Conservation (phyloP, 2,888 invertebrate genomes). For the Agrotis puta region DNA sequence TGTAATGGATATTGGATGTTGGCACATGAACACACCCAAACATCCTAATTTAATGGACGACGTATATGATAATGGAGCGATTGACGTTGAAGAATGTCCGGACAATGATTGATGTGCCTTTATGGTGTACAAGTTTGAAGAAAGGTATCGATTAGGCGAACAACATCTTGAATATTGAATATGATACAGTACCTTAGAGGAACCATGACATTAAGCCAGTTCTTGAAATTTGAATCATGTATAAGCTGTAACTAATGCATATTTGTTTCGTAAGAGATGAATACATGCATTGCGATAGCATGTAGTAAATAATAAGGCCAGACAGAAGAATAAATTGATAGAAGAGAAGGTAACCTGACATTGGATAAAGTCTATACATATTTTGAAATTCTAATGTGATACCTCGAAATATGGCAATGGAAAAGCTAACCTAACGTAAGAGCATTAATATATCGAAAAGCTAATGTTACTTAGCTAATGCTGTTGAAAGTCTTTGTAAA, state of each 20-base stretch:
- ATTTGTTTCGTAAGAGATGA: slow-evolving; percentile 9
- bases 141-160: slow-evolving; percentile 49
- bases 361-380: not conserved
- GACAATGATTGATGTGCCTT: slow-evolving; percentile 56
- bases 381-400: slow-evolving; percentile 14
- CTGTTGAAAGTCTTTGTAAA: not conserved
- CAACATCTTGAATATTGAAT: slow-evolving; percentile 46
- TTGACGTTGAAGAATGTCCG: slow-evolving; percentile 49
- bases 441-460: not conserved
- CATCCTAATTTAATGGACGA: slow-evolving; percentile 55
- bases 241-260: slow-evolving; percentile 13
- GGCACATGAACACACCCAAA: slow-evolving; percentile 54
- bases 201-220: slow-evolving; percentile 29
- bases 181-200: not conserved
- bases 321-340: slow-evolving; percentile 1
- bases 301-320: not conserved
- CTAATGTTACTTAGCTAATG: no score
- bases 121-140: slow-evolving; percentile 28
- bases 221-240: slow-evolving; percentile 35
- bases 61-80: slow-evolving; percentile 44
- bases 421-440: not conserved
- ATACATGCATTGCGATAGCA: slow-evolving; percentile 13
- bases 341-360: not conserved
- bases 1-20: slow-evolving; percentile 56
- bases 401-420: not conserved